Conservation (phyloP, 2,797 vertebrate genomes). For the Neomorphus geoffroyi region DNA sequence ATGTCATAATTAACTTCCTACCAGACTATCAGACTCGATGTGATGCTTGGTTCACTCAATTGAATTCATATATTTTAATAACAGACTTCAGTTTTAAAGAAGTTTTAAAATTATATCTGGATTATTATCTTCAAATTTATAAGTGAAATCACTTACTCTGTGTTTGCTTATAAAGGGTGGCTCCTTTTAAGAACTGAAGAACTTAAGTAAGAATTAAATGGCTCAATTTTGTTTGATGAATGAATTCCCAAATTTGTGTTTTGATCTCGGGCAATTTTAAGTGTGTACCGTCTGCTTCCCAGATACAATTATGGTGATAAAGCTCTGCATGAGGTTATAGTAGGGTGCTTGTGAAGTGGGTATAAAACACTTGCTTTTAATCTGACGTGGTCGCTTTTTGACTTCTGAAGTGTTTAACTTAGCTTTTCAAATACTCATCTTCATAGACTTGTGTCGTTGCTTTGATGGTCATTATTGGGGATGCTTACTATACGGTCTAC, state of each 20-base stretch:
- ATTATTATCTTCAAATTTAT: neutral
- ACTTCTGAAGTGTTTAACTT: neutral
- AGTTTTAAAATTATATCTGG: neutral
- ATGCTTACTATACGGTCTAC: neutral
- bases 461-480: neutral
- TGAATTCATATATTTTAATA: neutral
- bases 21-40: neutral
- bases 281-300: neutral
- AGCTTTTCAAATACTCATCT: neutral
- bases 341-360: neutral
- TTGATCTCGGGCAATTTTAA: neutral
- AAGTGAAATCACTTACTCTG: neutral
- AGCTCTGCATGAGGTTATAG: neutral
- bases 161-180: neutral
- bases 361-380: neutral
- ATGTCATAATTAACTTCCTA: neutral
- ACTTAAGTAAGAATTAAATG: neutral
- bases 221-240: neutral
- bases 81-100: neutral
- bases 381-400: neutral
- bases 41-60: neutral
- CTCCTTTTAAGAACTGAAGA: neutral
- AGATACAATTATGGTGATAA: neutral
- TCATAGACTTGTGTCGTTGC: neutral
- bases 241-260: neutral